Evolutionary conservation across 2,797 vertebrate genomes (phyloP), one percentile per base, ranked within the genome.

Genomic region (Leptodactylus fallax): DNA sequence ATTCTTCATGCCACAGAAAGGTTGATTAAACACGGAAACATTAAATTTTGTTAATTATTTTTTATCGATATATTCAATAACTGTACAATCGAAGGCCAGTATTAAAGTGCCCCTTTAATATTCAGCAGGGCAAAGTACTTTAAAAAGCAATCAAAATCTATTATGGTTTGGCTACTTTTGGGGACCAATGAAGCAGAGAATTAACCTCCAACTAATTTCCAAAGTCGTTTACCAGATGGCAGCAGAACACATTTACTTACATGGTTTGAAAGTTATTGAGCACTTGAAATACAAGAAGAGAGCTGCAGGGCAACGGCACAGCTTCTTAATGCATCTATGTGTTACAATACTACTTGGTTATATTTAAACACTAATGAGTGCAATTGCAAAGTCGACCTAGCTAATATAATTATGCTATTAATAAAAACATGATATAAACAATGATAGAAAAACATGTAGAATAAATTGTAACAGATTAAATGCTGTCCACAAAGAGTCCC

Each of bases 201-300:
- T 94, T 95, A 94, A 95, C 93, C 93, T 95, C 92, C 90, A 94
- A 94, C 92, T 95, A 93, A 94, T 93, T 95, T 94, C 90, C 86
- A 93, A 94, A 93, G 93, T 94, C 92, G 93, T 94, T 95, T 94
- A 88, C 87, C 91, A 90, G 88, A 86, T 90, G 84, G 92, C 91
- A 88, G 81, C 87, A 92, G 92, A 91, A 89, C 87, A 89, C 86
- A 85, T 92, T 93, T 91, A 83, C 86, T 91, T 92, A 90, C 71
- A 91, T 27, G 88, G 27, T 90, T 86, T 90, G 86, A 65, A 81
- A 78, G 0, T 81, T 92, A 92, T 0, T 0, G 51, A 91, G 72
- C 83, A 90, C 92, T 93, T 92, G 85, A 93, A 91, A 93, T 88
- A 88, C 81, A 79, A 67, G 49, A 77, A 90, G 23, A 89, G 6